These are phyloP conservation scores for Boleophthalmus pectinirostris DNA, from an alignment of 2,113 vertebrate genomes.

Conservation along the genomic window DNA sequence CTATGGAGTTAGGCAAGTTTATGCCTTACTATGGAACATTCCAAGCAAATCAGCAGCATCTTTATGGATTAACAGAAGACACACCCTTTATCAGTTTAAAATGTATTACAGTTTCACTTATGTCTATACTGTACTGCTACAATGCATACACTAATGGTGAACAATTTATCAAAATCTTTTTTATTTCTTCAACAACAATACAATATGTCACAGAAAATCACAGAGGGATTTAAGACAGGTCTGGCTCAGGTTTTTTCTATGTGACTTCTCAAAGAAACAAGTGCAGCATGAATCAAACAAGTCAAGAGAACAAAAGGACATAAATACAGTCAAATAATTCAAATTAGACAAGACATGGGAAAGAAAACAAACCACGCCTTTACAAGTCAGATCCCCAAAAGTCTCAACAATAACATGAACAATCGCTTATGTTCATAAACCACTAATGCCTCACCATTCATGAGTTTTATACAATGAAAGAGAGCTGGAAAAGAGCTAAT, in stretches of 20 bases:
- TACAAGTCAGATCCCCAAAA: conserved; percentile 68
- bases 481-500: conserved; percentile 45
- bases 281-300: conserved; percentile 74
- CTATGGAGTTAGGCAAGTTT: too few relatives aligned
- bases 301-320: conserved; percentile 42
- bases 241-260: conserved; percentile 78
- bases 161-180: conserved; percentile 81
- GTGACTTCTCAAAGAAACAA: conserved; percentile 69
- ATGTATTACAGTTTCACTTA: neutral
- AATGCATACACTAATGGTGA: neutral
- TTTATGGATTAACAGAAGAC: too few relatives aligned
- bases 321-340: conserved; percentile 66
- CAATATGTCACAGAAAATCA: conserved; percentile 82
- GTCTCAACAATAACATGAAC: conserved; percentile 65
- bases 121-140: neutral
- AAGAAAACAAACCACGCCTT: conserved; percentile 47
- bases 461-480: conserved; percentile 68
- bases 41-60: too few relatives aligned
- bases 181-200: conserved; percentile 75
- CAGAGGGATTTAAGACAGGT: conserved; percentile 82
- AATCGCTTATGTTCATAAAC: conserved; percentile 70
- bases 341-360: conserved; percentile 57
- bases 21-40: too few relatives aligned
- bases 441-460: conserved; percentile 72
- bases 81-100: too few relatives aligned